Evolutionary conservation across 2,888 invertebrate species (phyloP).

Genomic region (Ophion costatus): DNA sequence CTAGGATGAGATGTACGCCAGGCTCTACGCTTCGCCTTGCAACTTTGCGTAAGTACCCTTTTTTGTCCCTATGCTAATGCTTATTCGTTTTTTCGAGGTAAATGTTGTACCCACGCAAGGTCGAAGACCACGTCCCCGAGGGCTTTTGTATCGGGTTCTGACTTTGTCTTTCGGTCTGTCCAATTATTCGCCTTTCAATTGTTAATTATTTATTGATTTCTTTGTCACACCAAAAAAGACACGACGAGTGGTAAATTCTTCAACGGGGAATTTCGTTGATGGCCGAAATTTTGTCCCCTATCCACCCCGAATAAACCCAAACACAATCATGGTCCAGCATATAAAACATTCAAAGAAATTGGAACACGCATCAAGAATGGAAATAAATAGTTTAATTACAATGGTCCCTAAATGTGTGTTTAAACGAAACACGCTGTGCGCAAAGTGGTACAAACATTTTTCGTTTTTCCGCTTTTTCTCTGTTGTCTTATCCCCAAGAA

Average conservation of each 20-base stretch:
- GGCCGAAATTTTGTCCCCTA: no score
- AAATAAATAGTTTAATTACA: constrained; percentile 39
- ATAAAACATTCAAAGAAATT: background rate
- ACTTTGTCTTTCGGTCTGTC: background rate
- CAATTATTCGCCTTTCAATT: background rate
- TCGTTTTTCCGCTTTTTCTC: background rate
- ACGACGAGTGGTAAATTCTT: background rate
- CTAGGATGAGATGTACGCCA: background rate
- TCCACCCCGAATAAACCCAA: no score
- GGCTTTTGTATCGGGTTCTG: background rate
- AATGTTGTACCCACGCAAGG: background rate
- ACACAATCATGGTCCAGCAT: no score
- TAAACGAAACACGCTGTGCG: constrained; percentile 5
- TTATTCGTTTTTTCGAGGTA: background rate
- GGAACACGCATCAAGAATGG: constrained; percentile 25
- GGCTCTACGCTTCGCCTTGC: background rate
- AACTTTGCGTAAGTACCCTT: background rate
- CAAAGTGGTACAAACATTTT: constrained; percentile 11
- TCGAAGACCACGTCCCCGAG: background rate
- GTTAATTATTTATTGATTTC: background rate
- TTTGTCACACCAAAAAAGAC: background rate
- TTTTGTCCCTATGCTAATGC: background rate
- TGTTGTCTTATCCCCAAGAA: background rate
- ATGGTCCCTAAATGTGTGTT: constrained; percentile 35
- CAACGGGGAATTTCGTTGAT: no score